These are phyloP conservation scores for Therioaphis trifolii DNA, from an alignment of 2,888 invertebrate genomes.

Conservation along the genomic window DNA sequence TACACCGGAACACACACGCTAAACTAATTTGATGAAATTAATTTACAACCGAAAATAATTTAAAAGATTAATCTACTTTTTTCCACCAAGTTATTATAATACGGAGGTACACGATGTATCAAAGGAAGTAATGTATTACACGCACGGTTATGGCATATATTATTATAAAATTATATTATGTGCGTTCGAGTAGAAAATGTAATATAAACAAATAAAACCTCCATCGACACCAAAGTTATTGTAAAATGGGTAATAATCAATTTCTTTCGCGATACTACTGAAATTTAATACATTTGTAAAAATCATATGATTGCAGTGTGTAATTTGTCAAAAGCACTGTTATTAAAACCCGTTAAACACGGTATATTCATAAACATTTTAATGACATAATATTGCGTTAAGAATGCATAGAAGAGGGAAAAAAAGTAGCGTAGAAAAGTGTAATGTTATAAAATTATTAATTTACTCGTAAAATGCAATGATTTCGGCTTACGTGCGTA, in stretches of 20 bases:
- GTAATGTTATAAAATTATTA: too few relatives aligned
- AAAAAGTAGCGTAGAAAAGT: too few relatives aligned
- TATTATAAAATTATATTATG: too few relatives aligned
- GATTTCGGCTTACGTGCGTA: too few relatives aligned
- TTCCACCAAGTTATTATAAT: not conserved
- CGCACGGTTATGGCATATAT: conserved; percentile 19
- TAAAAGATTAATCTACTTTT: conserved; percentile 15
- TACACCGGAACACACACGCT: conserved; percentile 6
- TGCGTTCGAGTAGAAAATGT: conserved; percentile 21
- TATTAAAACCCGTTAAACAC: not conserved
- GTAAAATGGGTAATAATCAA: conserved; percentile 24
- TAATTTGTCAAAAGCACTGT: not conserved
- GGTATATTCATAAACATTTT: too few relatives aligned
- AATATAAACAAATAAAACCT: conserved; percentile 4
- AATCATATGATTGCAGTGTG: not conserved
- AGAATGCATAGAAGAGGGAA: too few relatives aligned
- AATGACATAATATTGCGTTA: too few relatives aligned
- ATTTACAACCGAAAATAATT: conserved; percentile 37
- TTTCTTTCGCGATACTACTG: not conserved
- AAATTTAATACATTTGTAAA: not conserved
- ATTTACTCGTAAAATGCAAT: too few relatives aligned
- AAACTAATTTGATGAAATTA: conserved; percentile 1
- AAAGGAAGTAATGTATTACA: conserved; percentile 13
- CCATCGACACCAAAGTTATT: conserved; percentile 6
- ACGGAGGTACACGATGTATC: not conserved